Evolutionary conservation across 2,797 vertebrate species (phyloP).

Genomic region (Gymnothorax reevesii): DNA sequence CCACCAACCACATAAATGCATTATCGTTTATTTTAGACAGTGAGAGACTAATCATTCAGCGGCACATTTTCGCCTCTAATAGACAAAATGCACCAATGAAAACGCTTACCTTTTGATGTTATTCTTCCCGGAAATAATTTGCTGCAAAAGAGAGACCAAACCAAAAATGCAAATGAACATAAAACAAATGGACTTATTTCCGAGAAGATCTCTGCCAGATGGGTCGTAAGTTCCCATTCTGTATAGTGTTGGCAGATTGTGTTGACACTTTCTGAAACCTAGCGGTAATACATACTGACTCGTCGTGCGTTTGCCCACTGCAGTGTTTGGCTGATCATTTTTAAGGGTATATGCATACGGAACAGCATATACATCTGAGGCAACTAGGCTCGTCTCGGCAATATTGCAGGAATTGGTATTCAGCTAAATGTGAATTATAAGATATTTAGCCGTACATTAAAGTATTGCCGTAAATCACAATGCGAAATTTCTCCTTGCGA

Average conservation of each 20-base stretch:
- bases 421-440: background rate
- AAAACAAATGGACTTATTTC: constrained; percentile 94
- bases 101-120: constrained; percentile 92
- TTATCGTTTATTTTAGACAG: background rate
- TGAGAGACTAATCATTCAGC: background rate
- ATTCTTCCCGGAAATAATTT: constrained; percentile 95
- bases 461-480: background rate
- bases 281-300: background rate
- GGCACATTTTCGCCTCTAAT: background rate
- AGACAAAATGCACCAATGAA: background rate
- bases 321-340: background rate
- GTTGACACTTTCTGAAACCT: background rate
- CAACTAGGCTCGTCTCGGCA: constrained; percentile 23
- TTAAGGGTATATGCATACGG: constrained; percentile 42
- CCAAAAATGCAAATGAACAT: constrained; percentile 99
- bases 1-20: background rate
- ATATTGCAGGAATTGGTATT: constrained; percentile 27
- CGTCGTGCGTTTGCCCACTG: background rate
- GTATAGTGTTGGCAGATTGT: constrained; percentile 51
- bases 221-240: constrained; percentile 94
- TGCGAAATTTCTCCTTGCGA: constrained; percentile 21
- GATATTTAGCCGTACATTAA: background rate
- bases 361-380: background rate
- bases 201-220: constrained; percentile 89
- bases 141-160: constrained; percentile 93